Conservation (phyloP, 1,140 invertebrate species). For the Drosophila melanica region DNA sequence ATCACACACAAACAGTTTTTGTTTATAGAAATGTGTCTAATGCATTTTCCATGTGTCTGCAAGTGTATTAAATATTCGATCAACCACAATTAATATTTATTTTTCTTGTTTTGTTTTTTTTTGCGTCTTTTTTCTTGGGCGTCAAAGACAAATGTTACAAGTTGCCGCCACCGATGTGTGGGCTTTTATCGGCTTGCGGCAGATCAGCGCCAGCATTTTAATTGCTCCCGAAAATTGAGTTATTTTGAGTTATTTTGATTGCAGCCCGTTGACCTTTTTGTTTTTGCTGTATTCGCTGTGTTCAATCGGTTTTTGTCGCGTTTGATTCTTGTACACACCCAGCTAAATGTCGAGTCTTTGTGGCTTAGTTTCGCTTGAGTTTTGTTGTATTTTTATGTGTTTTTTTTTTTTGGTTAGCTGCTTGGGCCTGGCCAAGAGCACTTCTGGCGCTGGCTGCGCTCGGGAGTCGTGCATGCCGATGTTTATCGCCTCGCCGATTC, state of each 20-base stretch:
- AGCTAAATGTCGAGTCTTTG: conserved; percentile 60
- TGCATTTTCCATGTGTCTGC: no score
- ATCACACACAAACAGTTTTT: no score
- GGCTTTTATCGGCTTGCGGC: conserved; percentile 49
- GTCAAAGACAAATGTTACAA: conserved; percentile 56
- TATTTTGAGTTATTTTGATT: conserved; percentile 79
- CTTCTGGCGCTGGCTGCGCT: conserved; percentile 44
- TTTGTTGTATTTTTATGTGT: no score
- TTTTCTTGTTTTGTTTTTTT: neutral
- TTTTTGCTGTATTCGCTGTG: conserved; percentile 5
- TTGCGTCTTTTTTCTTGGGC: conserved; percentile 6
- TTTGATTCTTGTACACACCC: conserved; percentile 60
- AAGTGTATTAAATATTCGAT: neutral
- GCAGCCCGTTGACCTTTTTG: conserved; percentile 76
- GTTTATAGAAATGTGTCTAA: no score
- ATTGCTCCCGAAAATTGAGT: conserved; percentile 81
- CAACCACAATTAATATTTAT: no score
- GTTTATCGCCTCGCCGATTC: conserved; percentile 64
- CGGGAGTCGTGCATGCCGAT: conserved; percentile 72
- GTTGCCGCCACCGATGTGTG: conserved; percentile 68
- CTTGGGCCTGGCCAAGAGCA: conserved; percentile 66
- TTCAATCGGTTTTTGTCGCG: conserved; percentile 6
- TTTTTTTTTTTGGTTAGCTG: neutral
- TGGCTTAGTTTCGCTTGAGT: conserved; percentile 14
- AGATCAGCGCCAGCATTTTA: conserved; percentile 67